Evolutionary conservation across 2,888 invertebrate genomes (phyloP), one percentile per base, ranked within the genome.

Genomic region (Drosophila recens): DNA sequence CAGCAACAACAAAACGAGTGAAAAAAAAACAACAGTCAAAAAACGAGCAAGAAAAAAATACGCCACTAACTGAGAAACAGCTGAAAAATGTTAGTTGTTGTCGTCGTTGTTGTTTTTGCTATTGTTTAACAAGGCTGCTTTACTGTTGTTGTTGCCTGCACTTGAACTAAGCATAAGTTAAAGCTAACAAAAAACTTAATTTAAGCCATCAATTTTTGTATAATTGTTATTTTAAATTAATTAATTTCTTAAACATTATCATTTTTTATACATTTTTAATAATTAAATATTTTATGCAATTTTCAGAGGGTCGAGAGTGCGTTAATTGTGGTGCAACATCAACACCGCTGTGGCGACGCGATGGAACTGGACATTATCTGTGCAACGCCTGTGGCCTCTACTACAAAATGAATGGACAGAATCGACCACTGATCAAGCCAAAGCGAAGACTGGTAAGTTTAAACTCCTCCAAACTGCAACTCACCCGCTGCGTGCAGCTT

Each of bases 381-480:
- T 99, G 99, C 95, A 99, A 99, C 94, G 99, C 99, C 86, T 99
- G 99, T 94, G 99, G 99, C 89, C 96, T 99, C 89, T 99, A 99
- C 94, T 98, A 99, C 95, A 99, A 99, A 95, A 99, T 99, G 98
- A 99, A 99, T 94, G 99, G 99, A 90, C 98, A 98, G 93, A 99
- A 98, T 94, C 94, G 99, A 93, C 99, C 99, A 69, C 96, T 99
- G 92, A 98, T 99, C 94, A 99, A 99, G 95, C 99, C 99, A 92
- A 99, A 99, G 95, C 96, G 99, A 95, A 97, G 99, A 96, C 97
- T 99, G 97, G 99, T 99, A 95, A 98, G 98, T 34, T 34, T 23
- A 17, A 9, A 4, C 10, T 11, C 23, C 11, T 43, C 11, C n/a
- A 2, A 15, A 30, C 30, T 15, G 33, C 33, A 33, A 8, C 10